Base-by-base conservation (phyloP, 35 echinoderm and acorn worm genomes). In the Holothuria glaberrima region DNA sequence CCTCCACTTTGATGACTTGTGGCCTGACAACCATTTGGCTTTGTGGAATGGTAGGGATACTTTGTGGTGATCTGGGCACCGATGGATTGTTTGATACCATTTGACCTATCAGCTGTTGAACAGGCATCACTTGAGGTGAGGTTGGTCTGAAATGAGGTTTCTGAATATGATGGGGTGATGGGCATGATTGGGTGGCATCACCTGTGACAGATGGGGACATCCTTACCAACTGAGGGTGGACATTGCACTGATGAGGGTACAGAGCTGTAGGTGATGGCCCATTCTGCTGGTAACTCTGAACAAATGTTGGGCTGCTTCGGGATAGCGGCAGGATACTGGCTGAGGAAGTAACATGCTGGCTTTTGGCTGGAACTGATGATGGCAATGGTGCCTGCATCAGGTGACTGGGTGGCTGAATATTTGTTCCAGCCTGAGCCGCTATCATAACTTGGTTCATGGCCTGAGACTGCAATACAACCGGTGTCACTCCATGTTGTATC, bases 351-450 rank as follows among this genome's bases (percentile, higher is more conserved):
- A 78, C 50, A 24, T 78, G 74, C 50, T 78, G 74, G 74, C 41
- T 78, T 16, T 78, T 50, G 74, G 29, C 50, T 9, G 36, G 44
- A 25, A 78, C 44, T 0, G 38, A 41, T 5, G 74, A 26, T 48
- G 74, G 74, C 74, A 78, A 24, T 1, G 41, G 44, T 24, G 14
- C 29, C 74, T 78, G 74, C 9, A 78, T 48, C 9, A 78, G 38
- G 20, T 21, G 36, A 48, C 29, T 78, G 24, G 74, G 9, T 10
- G 74, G 74, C 41, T 50, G 74, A 28, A 78, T 38, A 48, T 29
- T 78, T 78, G 74, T 48, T 48, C 74, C 74, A n/a, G 74, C 29
- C 74, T 78, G 74, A 48, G 74, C n/a, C n/a, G n/a, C 38, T 48
- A 78, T 14, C 38, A 78, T 78, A 0, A 78, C 50, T 41, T 41